Evolutionary conservation across 2,797 vertebrate species (phyloP).

Genomic region (Aeoliscus strigatus): DNA sequence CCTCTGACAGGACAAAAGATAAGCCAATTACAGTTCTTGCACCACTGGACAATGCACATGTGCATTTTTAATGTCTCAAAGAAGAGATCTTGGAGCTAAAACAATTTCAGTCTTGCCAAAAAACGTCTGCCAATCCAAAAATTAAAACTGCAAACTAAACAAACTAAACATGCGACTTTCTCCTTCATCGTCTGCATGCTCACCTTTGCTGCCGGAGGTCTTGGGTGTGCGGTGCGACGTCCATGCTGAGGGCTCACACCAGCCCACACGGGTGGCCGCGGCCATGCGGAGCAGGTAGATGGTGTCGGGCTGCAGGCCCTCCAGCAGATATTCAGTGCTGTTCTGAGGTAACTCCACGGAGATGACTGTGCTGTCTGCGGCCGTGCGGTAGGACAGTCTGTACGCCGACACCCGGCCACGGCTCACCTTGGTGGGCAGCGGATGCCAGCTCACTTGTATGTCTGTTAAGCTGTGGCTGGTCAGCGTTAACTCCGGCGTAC

Average conservation of each 20-base stretch:
- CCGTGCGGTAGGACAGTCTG: slow-evolving; percentile 85
- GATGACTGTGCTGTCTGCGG: slow-evolving; percentile 75
- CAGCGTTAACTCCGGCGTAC: slow-evolving; percentile 91
- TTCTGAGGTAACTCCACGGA: slow-evolving; percentile 83
- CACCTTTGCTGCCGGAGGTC: slow-evolving; percentile 85
- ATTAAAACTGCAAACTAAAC: not conserved
- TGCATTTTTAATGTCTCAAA: too few relatives aligned
- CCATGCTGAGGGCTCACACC: slow-evolving; percentile 93
- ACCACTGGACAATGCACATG: not conserved
- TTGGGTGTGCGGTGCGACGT: slow-evolving; percentile 91
- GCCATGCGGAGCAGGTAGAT: slow-evolving; percentile 92
- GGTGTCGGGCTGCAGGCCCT: slow-evolving; percentile 83
- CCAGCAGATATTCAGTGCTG: slow-evolving; percentile 77
- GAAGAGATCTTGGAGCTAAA: too few relatives aligned
- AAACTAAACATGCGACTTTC: slow-evolving; percentile 1
- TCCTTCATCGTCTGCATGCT: slow-evolving; percentile 4
- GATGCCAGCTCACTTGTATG: slow-evolving; percentile 91
- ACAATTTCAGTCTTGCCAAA: slow-evolving; percentile 1
- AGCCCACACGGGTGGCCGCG: slow-evolving; percentile 86
- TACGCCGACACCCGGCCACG: slow-evolving; percentile 86
- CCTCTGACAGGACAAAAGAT: slow-evolving; percentile 16
- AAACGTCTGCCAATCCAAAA: slow-evolving; percentile 2
- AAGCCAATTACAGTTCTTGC: slow-evolving; percentile 5
- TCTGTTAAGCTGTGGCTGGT: slow-evolving; percentile 88
- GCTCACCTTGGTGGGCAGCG: slow-evolving; percentile 83